Base-by-base conservation (phyloP, 1,140 invertebrate genomes). In the Drosophila funebris region DNA sequence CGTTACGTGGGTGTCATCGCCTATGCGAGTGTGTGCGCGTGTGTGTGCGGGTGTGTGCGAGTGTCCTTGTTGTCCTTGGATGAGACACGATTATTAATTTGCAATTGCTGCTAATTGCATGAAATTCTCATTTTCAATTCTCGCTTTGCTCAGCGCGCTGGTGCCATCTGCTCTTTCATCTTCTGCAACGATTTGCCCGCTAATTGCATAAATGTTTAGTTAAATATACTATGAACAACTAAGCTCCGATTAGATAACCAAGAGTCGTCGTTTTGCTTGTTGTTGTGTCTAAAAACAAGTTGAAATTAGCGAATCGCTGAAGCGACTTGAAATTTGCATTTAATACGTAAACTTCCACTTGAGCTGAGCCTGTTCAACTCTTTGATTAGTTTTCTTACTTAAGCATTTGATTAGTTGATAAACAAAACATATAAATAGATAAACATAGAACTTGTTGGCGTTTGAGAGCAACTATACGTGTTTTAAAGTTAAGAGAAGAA, bases 91-190 rank as follows among this genome's bases (percentile, higher is more conserved):
- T 87, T 87, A 87, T 87, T 88, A 87, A 87, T 87, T 87, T 85
- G 82, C 82, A 85, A 87, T 85, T 85, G 58, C 78, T 87, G 67
- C 82, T 85, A 85, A 85, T 87, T 88, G 83, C 82, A 87, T 57
- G 64, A 64, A 61, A 48, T 61, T 61, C 50, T 18, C 54, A 29
- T 53, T 48, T 24, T 48, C 44, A 11, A 2, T 4, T 31, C 41
- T n/a, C 6, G 8, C 0, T 8, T 37, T n/a, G n/a, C 8, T 3
- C n/a, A 11, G 20, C 29, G 13, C 18, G 39, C 24, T 14, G 29
- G 62, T 16, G 16, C 44, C 41, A 57, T 24, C 53, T 62, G 48
- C 60, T 56, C 31, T 46, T 48, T 54, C 60, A 66, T 64, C 68
- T 52, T n/a, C 14, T 37, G 29, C 46, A 18, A 20, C 37, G 43